phyloP scores from a whole-genome alignment of 2,888 invertebrate genomes.

The Synergus umbraculus region DNA sequence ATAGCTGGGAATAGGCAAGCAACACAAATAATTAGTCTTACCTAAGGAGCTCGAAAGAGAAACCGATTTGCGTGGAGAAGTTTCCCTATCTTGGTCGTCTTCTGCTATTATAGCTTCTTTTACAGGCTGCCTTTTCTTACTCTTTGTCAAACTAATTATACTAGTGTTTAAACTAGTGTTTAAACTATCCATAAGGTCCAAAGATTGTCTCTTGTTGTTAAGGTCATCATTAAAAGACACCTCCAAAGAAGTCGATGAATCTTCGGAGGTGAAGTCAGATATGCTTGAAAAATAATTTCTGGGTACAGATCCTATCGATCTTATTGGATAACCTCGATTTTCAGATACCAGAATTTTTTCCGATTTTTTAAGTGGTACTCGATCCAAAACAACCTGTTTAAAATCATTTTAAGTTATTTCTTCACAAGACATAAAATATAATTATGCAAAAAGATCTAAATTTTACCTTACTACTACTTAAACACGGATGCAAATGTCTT shows the following conservation, averaged over 20 bases:
- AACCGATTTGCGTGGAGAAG: slow-evolving; percentile 59
- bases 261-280: slow-evolving; percentile 48
- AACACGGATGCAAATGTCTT: slow-evolving; percentile 80
- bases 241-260: slow-evolving; percentile 49
- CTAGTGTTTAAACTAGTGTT: slow-evolving; percentile 58
- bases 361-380: slow-evolving; percentile 78
- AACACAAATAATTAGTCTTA: slow-evolving; percentile 40
- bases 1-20: neutral
- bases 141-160: slow-evolving; percentile 47
- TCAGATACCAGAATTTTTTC: slow-evolving; percentile 78
- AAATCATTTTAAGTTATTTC: slow-evolving; percentile 12
- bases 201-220: slow-evolving; percentile 44
- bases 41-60: slow-evolving; percentile 64
- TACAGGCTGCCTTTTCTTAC: slow-evolving; percentile 70
- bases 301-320: slow-evolving; percentile 56
- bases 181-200: slow-evolving; percentile 52
- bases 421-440: neutral
- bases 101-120: slow-evolving; percentile 77
- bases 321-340: slow-evolving; percentile 65
- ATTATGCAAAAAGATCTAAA: slow-evolving; percentile 22
- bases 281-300: slow-evolving; percentile 53
- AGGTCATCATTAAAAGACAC: slow-evolving; percentile 20
- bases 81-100: slow-evolving; percentile 75
- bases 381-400: slow-evolving; percentile 80
- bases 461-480: slow-evolving; percentile 77